Evolutionary conservation across 1,140 invertebrate species (phyloP).

Genomic region (Formica selysi): DNA sequence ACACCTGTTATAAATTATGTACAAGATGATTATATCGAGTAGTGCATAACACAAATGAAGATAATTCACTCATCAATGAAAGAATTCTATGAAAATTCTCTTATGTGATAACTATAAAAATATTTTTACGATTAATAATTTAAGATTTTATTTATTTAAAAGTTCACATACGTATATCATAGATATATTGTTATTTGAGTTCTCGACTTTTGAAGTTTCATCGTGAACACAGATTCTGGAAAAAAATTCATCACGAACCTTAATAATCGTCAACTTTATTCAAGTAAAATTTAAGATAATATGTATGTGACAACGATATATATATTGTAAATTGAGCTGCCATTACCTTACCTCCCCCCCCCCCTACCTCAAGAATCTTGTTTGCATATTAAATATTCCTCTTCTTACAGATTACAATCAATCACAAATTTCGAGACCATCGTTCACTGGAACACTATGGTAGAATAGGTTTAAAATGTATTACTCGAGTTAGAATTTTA

Average conservation of each 20-base stretch:
- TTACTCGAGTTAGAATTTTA: not conserved
- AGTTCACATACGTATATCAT: not conserved
- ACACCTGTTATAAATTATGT: slow-evolving; percentile 15
- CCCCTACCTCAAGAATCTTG: not conserved
- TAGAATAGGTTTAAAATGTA: slow-evolving; percentile 17
- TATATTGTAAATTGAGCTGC: slow-evolving; percentile 34
- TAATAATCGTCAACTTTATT: slow-evolving; percentile 16
- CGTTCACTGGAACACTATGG: slow-evolving; percentile 27
- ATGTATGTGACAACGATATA: not conserved
- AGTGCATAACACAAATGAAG: not conserved
- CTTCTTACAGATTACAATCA: not conserved
- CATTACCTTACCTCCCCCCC: not conserved
- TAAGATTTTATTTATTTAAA: slow-evolving; percentile 21
- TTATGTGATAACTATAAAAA: slow-evolving; percentile 38
- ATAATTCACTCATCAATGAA: slow-evolving; percentile 14
- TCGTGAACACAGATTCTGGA: not conserved
- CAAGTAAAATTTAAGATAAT: slow-evolving; percentile 7
- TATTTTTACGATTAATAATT: slow-evolving; percentile 35
- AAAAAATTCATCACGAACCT: slow-evolving; percentile 31
- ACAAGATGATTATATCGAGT: not conserved
- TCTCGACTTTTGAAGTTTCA: not conserved
- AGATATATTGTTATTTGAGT: not conserved
- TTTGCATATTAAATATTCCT: slow-evolving; percentile 1
- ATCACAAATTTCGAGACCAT: slow-evolving; percentile 19
- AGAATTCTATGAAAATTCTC: slow-evolving; percentile 44